Evolutionary conservation across 2,113 vertebrate genomes (phyloP), one percentile per base, ranked within the genome.

Genomic region (Entomyzon cyanotis): DNA sequence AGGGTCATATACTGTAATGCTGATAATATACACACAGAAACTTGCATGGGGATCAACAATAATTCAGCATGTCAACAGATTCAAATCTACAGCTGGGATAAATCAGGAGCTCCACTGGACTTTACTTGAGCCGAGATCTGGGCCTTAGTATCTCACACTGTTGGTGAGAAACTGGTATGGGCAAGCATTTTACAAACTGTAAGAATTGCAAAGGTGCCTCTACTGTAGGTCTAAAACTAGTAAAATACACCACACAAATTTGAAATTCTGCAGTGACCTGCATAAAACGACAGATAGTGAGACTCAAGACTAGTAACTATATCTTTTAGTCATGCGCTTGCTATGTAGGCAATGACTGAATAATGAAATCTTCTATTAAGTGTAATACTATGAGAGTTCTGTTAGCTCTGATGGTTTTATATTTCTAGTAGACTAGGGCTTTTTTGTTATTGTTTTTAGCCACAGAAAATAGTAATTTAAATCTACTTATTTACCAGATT

Each of bases 21-120:
- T 63, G 6, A 7, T 88, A 81, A 60, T 58, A n/a, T 33, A 89
- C 69, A 84, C 64, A 81, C 7, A 79, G 65, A 63, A 90, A 83
- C 59, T 80, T 74, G 46, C 56, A 12, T 9, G 13, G 52, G 76
- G 83, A 58, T 84, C 90, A 68, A 3, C 56, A 68, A 1, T 71
- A 95, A 84, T 67, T 90, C 90, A 78, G 62, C 82, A 5, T 49
- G 79, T 93, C 94, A 93, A 17, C 64, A 81, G 88, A 85, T 56
- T 67, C 15, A 60, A 2, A 74, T 62, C 85, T 83, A 20, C 94
- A 96, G 89, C 91, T 95, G 91, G 65, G 74, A 58, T 53, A 83
- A 67, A 94, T 96, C 70, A 47, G 47, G 6, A 37, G 44, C 46
- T 95, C 64, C 68, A 8, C 39, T 75, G 85, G 90, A 83, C 87